phyloP scores from a whole-genome alignment of 2,113 vertebrate species.

The Miniopterus natalensis region DNA sequence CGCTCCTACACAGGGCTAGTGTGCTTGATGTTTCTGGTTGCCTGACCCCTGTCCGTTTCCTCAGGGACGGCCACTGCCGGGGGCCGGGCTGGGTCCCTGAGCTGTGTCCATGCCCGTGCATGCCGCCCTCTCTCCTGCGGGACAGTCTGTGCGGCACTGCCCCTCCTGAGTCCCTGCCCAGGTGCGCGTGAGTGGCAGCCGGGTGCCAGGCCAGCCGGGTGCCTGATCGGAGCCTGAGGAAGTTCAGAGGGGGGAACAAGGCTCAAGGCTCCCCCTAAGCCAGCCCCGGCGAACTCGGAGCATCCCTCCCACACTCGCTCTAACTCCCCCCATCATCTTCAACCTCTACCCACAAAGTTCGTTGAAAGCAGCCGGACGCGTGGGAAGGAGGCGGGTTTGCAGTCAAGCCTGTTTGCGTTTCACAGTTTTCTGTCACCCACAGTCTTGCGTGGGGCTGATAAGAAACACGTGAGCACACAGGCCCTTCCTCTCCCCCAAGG shows the following conservation, averaged over 20 bases:
- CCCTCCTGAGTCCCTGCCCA: not conserved
- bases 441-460: not conserved
- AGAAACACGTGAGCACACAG: not conserved
- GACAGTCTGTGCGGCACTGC: rapidly evolving
- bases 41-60: not conserved
- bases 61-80: too few relatives aligned
- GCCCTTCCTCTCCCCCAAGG: not conserved
- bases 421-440: not conserved
- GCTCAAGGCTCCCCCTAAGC: not conserved
- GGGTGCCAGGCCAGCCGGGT: not conserved
- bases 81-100: too few relatives aligned
- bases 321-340: not conserved
- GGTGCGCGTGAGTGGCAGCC: too few relatives aligned
- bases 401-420: not conserved
- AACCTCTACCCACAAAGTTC: not conserved
- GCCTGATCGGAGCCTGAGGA: not conserved
- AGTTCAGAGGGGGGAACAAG: not conserved
- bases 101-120: too few relatives aligned
- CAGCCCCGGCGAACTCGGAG: not conserved
- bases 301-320: not conserved
- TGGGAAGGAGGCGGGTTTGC: not conserved
- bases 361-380: not conserved
- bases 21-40: not conserved
- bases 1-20: not conserved
- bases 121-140: too few relatives aligned